Percentiles rank a stretch among this genome's conserved stretches.
Conservation (phyloP, 1,140 invertebrate species). For the Drosophila prosaltans region DNA sequence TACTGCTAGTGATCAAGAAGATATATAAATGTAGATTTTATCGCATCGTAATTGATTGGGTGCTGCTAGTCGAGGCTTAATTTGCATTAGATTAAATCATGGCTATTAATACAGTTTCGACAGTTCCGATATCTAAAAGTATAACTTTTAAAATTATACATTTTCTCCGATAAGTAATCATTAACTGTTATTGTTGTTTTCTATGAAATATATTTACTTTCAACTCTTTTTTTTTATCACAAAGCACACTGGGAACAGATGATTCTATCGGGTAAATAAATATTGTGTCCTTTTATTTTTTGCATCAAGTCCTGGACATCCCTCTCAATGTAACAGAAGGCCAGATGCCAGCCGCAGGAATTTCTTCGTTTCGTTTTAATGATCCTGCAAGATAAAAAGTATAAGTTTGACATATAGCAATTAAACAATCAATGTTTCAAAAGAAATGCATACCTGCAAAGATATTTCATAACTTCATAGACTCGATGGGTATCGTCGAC, state of each 20-base stretch:
- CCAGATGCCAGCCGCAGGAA: conserved; percentile 57
- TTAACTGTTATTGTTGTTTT: no score
- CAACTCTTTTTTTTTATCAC: background rate
- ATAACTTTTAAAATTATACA: background rate
- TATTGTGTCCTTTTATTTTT: conserved; percentile 20
- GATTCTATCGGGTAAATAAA: conserved; percentile 48
- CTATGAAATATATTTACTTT: background rate
- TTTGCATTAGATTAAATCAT: no score
- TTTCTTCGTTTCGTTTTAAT: conserved; percentile 51
- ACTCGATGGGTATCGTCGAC: conserved; percentile 27
- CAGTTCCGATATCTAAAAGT: no score
- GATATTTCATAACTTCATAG: conserved; percentile 63
- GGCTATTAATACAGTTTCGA: no score
- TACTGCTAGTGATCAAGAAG: no score
- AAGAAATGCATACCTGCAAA: conserved; percentile 43
- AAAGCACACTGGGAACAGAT: conserved; percentile 41
- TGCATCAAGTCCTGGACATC: conserved; percentile 42
- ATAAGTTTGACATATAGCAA: background rate
- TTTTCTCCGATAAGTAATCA: background rate
- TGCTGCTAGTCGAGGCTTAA: no score
- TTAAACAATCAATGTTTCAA: background rate
- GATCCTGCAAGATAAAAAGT: conserved; percentile 22
- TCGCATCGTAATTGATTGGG: no score
- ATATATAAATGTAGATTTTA: no score
- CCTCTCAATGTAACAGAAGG: conserved; percentile 54